Conservation (phyloP, 1,140 invertebrate genomes). For the Sycobia sp. region DNA sequence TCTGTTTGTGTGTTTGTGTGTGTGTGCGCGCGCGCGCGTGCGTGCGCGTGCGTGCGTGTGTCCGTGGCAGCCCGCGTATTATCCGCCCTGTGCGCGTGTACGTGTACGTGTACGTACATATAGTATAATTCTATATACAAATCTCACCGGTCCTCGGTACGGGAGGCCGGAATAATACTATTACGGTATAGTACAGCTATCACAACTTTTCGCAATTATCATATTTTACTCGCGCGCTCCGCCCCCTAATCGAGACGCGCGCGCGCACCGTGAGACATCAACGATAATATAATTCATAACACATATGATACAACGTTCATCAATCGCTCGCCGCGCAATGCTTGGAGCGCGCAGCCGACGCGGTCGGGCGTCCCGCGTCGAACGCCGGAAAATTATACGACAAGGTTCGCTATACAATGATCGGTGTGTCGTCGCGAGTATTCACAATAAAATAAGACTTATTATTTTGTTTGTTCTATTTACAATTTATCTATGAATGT, state of each 20-base stretch:
- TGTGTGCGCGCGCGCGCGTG: too few species aligned
- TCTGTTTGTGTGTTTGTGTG: too few species aligned
- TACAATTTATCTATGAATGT: constrained; percentile 25
- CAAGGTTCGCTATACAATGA: constrained; percentile 22
- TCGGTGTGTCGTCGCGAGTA: constrained; percentile 4
- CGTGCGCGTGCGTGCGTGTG: too few species aligned
- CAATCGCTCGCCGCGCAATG: not conserved
- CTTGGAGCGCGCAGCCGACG: too few species aligned
- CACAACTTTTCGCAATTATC: constrained; percentile 37
- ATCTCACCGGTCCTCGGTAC: constrained; percentile 39
- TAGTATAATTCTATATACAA: constrained; percentile 42
- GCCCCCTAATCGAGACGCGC: too few species aligned
- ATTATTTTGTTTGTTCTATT: constrained; percentile 22
- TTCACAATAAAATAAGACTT: constrained; percentile 17
- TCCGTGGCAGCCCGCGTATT: too few species aligned
- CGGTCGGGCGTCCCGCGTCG: too few species aligned
- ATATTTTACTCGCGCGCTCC: not conserved
- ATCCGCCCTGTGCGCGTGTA: too few species aligned
- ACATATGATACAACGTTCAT: constrained; percentile 13
- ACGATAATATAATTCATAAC: constrained; percentile 23
- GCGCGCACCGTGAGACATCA: too few species aligned
- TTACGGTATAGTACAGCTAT: constrained; percentile 48
- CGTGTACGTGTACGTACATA: too few species aligned
- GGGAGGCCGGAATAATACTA: constrained; percentile 46
- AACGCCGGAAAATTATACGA: too few species aligned